Evolutionary conservation across 2,797 vertebrate genomes (phyloP), one percentile per base, ranked within the genome.

Genomic region (Carcharodon carcharias): DNA sequence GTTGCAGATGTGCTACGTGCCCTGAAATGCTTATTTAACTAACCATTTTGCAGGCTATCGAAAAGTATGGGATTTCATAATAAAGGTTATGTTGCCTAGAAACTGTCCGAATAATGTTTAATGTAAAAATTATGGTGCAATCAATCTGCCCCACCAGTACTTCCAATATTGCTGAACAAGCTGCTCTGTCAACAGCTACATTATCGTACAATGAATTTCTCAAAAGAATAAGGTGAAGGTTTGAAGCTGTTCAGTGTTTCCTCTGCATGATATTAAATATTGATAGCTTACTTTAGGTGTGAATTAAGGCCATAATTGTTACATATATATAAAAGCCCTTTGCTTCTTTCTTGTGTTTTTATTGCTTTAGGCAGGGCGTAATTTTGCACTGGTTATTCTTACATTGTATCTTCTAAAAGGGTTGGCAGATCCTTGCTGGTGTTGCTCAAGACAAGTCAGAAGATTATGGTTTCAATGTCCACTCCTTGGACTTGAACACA

Each of bases 241-340:
- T 67, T 67, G n/a, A 93, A 67, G 65, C 63, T 67, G n/a, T 67
- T 93, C 63, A 93, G 40, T 93, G 35, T 40, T 93, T 93, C 61
- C n/a, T 67, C 91, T 93, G 91, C 63, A 93, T 45, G 63, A 67
- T 63, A 93, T 93, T 93, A 67, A 93, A 93, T 93, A 93, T 93
- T 93, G 91, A 93, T 67, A 93, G 91, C 61, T 93, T 93, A 93
- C 91, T 40, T 67, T 67, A 12, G 63, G 63, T 93, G 91, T 45
- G 91, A 67, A 93, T 93, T 67, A 93, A 93, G 91, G 21, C 91
- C 61, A 28, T 67, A 93, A 67, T 93, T 67, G 21, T 67, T 67
- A 40, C 26, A 45, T 40, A 67, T 92, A 65, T 40, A 65, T 40
- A 65, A 65, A 65, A 40, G n/a, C 40, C 45, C 91, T 26, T 40